phyloP scores from a whole-genome alignment of 2,888 invertebrate species.

The Drosophila parthenogenetica region DNA sequence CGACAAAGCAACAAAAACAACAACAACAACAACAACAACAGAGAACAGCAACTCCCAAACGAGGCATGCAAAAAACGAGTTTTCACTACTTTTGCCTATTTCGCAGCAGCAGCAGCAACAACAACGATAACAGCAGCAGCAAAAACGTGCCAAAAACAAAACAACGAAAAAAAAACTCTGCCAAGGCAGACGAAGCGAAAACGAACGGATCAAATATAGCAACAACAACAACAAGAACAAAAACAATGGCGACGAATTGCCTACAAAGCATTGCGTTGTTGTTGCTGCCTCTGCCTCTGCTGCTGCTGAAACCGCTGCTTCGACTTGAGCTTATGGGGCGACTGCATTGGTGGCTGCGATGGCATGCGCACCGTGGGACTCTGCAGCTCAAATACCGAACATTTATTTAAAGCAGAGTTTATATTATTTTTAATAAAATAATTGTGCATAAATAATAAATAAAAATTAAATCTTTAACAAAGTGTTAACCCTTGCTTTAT shows the following conservation, averaged over 20 bases:
- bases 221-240: conserved; percentile 40
- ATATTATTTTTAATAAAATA: no score
- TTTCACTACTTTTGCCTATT: conserved; percentile 79
- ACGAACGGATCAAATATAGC: conserved; percentile 42
- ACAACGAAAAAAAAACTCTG: conserved; percentile 14
- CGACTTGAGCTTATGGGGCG: conserved; percentile 10
- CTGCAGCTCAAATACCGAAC: neutral
- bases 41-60: conserved; percentile 29
- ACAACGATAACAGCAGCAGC: conserved; percentile 6
- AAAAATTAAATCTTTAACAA: no score
- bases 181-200: conserved; percentile 37
- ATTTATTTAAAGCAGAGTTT: neutral
- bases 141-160: conserved; percentile 54
- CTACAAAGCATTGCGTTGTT: conserved; percentile 18
- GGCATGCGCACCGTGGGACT: conserved; percentile 61
- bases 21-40: conserved; percentile 30
- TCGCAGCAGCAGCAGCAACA: conserved; percentile 49
- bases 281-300: conserved; percentile 9
- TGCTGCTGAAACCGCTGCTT: neutral
- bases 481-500: no score
- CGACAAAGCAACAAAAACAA: conserved; percentile 29
- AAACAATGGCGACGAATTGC: conserved; percentile 28
- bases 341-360: conserved; percentile 34
- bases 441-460: no score
- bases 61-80: conserved; percentile 63